Base-by-base conservation (phyloP, 1,140 invertebrate species). In the Yoshiicerus persimilis region DNA sequence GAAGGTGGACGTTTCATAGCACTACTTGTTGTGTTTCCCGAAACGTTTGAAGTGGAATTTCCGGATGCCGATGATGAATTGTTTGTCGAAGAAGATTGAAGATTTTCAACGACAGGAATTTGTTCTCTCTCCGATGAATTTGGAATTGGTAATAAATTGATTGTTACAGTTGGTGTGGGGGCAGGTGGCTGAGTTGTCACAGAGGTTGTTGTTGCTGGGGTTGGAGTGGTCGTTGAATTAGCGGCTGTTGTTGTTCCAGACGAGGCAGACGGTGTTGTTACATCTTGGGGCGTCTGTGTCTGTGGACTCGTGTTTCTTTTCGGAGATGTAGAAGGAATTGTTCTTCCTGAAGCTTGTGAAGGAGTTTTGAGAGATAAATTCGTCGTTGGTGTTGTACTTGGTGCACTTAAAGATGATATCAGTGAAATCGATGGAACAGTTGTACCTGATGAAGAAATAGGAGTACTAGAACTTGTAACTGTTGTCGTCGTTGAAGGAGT, bases 1-100 rank as follows among this genome's bases (percentile, higher is more conserved):
- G 89, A 88, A 11, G 87, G 85, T 27, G 89, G 89, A 4, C 89
- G 70, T 77, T 89, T 89, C 89, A 89, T 89, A 38, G 83, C 64
- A 32, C 25, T 39, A 85, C 41, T 75, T 27, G 47, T 84, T 8
- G 27, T 70, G 32, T 32, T 87, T 84, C 11, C 36, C 30, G 62
- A 47, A 30, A 20, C 11, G 47, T 56, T 56, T 23, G 32, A 13
- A 41, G 25, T 36, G 23, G 83, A 84, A 47, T 13, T 34, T 27
- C 23, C n/a, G 10, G 83, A 47, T 30, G 83, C 10, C 13, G 38
- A 23, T 11, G 38, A 41, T 20, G 83, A 23, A 32, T 32, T 84
- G 27, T 10, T 84, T 13, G 38, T 47, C 13, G 83, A 30, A 38
- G 83, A 34, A 13, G 75, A 80, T 16, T 47, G 34, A 25, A 75